A percentile compares a stretch with the other conserved stretches of the same genome.
Conservation (phyloP, 53 echinoderm and acorn worm genomes). For the Astropecten irregularis region DNA sequence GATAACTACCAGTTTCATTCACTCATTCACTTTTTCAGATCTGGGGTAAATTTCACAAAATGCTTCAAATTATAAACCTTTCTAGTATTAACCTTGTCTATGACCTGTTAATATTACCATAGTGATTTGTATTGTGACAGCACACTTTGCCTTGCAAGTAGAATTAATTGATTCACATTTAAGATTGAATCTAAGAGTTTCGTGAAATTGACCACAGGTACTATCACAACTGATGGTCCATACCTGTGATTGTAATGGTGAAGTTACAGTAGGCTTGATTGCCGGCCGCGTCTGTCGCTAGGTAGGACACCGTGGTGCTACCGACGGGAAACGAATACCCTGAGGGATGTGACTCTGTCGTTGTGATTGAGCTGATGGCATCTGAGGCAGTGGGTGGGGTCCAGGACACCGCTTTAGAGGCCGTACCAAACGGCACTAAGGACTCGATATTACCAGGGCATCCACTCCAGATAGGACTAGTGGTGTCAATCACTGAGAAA, state of each 20-base stretch:
- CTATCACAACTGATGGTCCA: constrained; percentile 26
- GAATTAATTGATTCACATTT: too few relatives aligned
- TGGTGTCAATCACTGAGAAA: too few relatives aligned
- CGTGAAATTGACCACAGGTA: constrained; percentile 47
- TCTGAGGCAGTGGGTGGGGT: constrained; percentile 1
- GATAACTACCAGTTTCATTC: too few relatives aligned
- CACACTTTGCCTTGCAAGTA: too few relatives aligned
- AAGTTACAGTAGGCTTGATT: constrained; percentile 55
- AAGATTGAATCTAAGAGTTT: too few relatives aligned
- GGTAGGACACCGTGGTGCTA: constrained; percentile 21
- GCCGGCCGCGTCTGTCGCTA: constrained; percentile 44
- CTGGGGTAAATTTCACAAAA: too few relatives aligned
- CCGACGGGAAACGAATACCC: constrained; percentile 15
- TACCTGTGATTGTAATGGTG: constrained; percentile 26
- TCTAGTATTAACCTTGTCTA: too few relatives aligned
- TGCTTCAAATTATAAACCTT: too few relatives aligned
- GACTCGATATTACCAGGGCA: background rate
- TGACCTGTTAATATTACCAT: too few relatives aligned
- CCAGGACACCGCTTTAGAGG: constrained; percentile 10
- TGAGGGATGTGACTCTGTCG: constrained; percentile 15
- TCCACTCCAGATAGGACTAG: too few relatives aligned
- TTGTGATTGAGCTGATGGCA: constrained; percentile 26
- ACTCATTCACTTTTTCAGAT: too few relatives aligned
- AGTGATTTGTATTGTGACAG: too few relatives aligned
- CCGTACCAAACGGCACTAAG: background rate